phyloP scores from a whole-genome alignment of 1,140 invertebrate genomes.

The Pseudomyrmex flavicornis region DNA sequence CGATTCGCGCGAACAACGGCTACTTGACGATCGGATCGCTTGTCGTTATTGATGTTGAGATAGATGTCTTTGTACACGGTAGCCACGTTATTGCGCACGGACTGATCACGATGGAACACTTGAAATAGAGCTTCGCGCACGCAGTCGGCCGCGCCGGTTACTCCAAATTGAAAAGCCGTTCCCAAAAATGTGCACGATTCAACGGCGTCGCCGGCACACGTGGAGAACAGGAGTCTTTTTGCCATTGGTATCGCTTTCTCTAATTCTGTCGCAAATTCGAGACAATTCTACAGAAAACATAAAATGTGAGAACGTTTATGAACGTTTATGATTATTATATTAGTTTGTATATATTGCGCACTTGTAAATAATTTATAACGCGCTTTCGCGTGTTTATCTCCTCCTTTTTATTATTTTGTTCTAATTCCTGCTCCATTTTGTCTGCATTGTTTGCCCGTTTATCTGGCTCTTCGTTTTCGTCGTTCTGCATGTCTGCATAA shows the following conservation, averaged over 20 bases:
- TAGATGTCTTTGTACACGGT: slow-evolving; percentile 89
- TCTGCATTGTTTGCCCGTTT: not conserved
- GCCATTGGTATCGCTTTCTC: slow-evolving; percentile 90
- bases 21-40: slow-evolving; percentile 72
- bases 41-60: slow-evolving; percentile 78
- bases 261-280: slow-evolving; percentile 89
- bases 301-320: slow-evolving; percentile 15
- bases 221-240: slow-evolving; percentile 90
- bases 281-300: slow-evolving; percentile 87
- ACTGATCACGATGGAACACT: slow-evolving; percentile 87
- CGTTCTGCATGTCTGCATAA: slow-evolving; percentile 59
- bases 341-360: slow-evolving; percentile 78
- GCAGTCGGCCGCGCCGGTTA: slow-evolving; percentile 89
- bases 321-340: not conserved
- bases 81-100: slow-evolving; percentile 86
- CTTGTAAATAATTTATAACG: slow-evolving; percentile 81
- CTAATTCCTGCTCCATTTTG: not conserved
- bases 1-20: slow-evolving; percentile 71
- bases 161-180: slow-evolving; percentile 91
- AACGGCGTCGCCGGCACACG: slow-evolving; percentile 90
- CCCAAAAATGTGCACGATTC: slow-evolving; percentile 95
- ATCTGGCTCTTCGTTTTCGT: slow-evolving; percentile 74
- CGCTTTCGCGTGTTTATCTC: slow-evolving; percentile 76
- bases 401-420: slow-evolving; percentile 45
- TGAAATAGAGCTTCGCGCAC: slow-evolving; percentile 92